phyloP scores from a whole-genome alignment of 1,140 invertebrate species.

The Drosophila subpulchrella region DNA sequence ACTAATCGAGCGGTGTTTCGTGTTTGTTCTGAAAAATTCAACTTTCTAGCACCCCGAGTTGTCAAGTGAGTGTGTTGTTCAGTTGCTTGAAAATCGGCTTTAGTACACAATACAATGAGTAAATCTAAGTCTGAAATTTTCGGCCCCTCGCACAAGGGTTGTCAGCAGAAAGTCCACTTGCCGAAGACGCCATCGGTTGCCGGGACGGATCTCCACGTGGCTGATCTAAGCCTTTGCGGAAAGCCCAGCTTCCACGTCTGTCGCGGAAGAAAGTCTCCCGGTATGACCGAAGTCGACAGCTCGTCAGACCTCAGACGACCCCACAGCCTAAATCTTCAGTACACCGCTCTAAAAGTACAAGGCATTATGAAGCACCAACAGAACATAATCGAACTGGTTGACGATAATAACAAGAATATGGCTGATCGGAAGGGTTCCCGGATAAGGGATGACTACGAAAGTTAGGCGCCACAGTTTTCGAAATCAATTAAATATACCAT shows the following conservation, averaged over 20 bases:
- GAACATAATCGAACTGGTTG: slow-evolving; percentile 3
- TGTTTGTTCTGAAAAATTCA: not conserved
- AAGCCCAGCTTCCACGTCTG: slow-evolving; percentile 17
- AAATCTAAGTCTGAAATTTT: not conserved
- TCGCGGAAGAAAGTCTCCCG: not conserved
- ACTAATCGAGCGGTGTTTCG: not conserved
- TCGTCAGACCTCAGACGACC: not conserved
- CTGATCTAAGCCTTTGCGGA: not conserved
- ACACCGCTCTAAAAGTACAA: not conserved
- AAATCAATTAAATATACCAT: not conserved
- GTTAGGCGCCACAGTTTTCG: not conserved
- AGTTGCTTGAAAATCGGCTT: not conserved
- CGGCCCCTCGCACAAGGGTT: not conserved
- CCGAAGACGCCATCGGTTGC: not conserved
- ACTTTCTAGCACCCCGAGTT: not conserved
- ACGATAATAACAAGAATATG: not conserved
- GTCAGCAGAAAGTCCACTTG: not conserved
- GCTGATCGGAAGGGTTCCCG: not conserved
- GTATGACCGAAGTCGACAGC: slow-evolving; percentile 5
- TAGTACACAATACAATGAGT: slow-evolving; percentile 1
- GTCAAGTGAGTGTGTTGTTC: not conserved
- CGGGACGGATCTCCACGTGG: not conserved
- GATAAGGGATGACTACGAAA: not conserved
- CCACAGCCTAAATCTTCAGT: not conserved
- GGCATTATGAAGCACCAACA: slow-evolving; percentile 12